phyloP scores from a whole-genome alignment of 2,113 vertebrate species.

The Ibidorhyncha struthersii region DNA sequence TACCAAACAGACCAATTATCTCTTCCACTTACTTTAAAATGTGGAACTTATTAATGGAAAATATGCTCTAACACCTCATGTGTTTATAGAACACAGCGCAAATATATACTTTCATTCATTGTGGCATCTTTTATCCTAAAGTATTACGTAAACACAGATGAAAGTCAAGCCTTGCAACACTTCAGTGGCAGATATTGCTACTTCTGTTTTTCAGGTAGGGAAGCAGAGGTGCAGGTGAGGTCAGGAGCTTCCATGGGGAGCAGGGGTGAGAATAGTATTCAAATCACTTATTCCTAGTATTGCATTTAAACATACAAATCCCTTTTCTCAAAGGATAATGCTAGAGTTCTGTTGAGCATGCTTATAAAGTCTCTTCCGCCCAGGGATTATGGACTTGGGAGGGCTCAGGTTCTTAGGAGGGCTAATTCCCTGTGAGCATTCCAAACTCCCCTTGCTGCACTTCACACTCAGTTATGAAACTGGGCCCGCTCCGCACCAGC shows the following conservation, averaged over 20 bases:
- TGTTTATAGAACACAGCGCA: background rate
- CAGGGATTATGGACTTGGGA: background rate
- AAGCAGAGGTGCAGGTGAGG: background rate
- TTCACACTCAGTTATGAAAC: background rate
- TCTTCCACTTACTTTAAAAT: background rate
- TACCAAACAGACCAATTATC: background rate
- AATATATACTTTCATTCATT: background rate
- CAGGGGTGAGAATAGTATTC: background rate
- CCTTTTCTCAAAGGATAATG: background rate
- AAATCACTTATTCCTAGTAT: background rate
- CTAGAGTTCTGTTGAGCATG: background rate
- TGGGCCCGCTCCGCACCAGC: background rate
- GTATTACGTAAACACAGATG: background rate
- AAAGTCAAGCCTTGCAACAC: background rate
- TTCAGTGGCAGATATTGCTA: background rate
- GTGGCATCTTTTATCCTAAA: background rate
- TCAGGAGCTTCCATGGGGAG: background rate
- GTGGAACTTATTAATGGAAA: background rate
- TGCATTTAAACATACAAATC: background rate
- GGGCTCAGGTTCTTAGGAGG: background rate
- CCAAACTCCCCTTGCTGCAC: background rate
- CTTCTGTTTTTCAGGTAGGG: background rate
- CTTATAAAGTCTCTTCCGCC: background rate
- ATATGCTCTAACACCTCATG: accelerated
- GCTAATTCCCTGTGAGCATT: background rate